Evolutionary conservation across 1,140 invertebrate species (phyloP), one percentile per base, ranked within the genome.

Genomic region (Magallana gigas): DNA sequence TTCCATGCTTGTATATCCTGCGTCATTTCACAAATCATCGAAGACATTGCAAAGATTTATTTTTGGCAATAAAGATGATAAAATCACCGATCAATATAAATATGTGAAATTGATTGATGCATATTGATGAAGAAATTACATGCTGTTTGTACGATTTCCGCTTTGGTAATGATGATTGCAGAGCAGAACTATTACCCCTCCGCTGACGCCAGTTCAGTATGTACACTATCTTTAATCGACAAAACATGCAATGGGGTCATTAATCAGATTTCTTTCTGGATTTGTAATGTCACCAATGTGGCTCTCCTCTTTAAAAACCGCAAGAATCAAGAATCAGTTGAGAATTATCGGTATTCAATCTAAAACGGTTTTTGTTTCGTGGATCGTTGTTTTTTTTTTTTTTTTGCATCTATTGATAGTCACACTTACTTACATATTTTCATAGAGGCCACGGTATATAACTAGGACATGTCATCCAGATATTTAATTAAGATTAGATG

Each of bases 81-180:
- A 48, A 76, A 76, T 76, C 68, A 76, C 23, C 23, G 68, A 11
- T 76, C 68, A 9, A 29, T 12, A 29, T 8, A 76, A 76, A 76
- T 29, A 76, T 76, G 23, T 76, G 18, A 76, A 76, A 76, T 29
- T 71, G 64, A 76, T 23, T 29, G 68, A 76, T 76, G 68, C 68
- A 76, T 76, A 76, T 76, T 76, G 68, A 76, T 76, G 68, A 76
- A 48, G 23, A 76, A 76, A 76, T 76, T 76, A 76, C 68, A 76
- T 76, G 68, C 18, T 29, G 68, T 76, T 76, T 76, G 60, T 18
- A 18, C 68, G 68, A 76, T 76, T 76, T 76, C 68, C 68, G 68
- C 18, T 76, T 76, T 76, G 68, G 18, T 76, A 76, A 76, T 76
- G 68, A 76, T 76, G 68, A 76, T 76, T 76, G 68, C 68, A 11